Percentiles rank a stretch among this genome's conserved stretches.
Conservation (phyloP, 2,113 vertebrate species). For the Alexandromys fortis region DNA sequence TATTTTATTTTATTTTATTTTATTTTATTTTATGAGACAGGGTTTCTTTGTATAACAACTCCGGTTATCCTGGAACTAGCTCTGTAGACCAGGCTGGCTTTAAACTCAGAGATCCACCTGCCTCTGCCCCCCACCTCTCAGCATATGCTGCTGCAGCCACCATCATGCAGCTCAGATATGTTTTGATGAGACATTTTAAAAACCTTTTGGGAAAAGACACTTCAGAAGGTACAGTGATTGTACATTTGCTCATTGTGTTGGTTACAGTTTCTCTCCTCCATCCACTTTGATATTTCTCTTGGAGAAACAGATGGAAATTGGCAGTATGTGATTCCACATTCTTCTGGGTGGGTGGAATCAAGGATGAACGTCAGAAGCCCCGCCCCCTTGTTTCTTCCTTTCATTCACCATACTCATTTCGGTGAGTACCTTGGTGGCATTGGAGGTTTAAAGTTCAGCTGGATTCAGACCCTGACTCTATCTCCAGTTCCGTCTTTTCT, state of each 20-base stretch:
- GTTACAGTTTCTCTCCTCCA: background rate
- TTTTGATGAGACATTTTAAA: background rate
- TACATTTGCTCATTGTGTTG: background rate
- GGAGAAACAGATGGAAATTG: background rate
- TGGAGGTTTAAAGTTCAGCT: background rate
- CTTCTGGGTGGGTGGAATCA: background rate
- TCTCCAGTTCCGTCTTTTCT: background rate
- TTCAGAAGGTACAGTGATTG: background rate
- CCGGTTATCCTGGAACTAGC: too few species aligned
- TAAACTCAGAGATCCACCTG: background rate
- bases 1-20: too few species aligned
- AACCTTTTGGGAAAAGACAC: background rate
- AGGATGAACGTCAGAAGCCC: background rate
- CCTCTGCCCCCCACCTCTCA: background rate
- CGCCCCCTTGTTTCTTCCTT: background rate
- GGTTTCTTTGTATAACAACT: background rate
- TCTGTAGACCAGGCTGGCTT: background rate
- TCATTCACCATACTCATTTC: background rate
- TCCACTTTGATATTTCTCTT: background rate
- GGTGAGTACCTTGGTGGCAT: background rate
- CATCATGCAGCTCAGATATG: background rate
- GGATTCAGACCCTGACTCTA: background rate
- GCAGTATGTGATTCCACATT: background rate
- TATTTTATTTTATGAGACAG: too few species aligned
- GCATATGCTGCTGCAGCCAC: too few species aligned